Evolutionary conservation across 2,113 vertebrate genomes (phyloP).

Genomic region (Pristiophorus japonicus): DNA sequence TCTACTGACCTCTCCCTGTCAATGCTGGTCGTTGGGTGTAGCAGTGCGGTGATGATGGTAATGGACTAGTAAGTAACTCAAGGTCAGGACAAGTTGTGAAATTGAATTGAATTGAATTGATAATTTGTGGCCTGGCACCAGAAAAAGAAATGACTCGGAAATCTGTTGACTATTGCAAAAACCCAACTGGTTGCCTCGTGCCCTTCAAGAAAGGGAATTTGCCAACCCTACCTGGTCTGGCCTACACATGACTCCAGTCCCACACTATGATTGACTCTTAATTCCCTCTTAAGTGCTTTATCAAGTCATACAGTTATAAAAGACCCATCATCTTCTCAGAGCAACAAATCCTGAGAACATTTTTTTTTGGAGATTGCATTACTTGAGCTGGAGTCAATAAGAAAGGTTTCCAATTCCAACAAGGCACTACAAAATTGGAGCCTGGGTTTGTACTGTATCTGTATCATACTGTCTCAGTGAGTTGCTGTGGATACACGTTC

Average conservation of each 20-base stretch:
- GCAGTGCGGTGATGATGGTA: background rate
- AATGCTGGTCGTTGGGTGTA: background rate
- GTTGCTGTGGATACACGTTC: background rate
- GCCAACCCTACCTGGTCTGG: background rate
- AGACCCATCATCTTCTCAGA: background rate
- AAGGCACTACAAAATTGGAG: background rate
- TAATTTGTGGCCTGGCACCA: background rate
- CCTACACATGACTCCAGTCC: background rate
- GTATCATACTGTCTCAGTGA: background rate
- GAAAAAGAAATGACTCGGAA: background rate
- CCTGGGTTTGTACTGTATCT: background rate
- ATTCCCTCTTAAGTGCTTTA: background rate
- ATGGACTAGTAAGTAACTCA: background rate
- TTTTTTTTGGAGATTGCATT: background rate
- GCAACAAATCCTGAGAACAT: background rate
- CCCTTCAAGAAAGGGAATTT: background rate
- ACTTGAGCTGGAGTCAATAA: background rate
- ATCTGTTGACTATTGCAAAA: background rate
- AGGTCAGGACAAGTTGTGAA: background rate
- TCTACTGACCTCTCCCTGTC: background rate
- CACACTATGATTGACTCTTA: too few relatives aligned
- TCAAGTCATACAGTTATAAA: background rate
- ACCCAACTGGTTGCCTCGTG: background rate
- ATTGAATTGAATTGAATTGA: background rate
- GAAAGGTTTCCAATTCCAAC: background rate